A percentile compares a stretch with the other conserved stretches of the same genome.
phyloP scores from a whole-genome alignment of 2,888 invertebrate genomes.

The Aphidius colemani region DNA sequence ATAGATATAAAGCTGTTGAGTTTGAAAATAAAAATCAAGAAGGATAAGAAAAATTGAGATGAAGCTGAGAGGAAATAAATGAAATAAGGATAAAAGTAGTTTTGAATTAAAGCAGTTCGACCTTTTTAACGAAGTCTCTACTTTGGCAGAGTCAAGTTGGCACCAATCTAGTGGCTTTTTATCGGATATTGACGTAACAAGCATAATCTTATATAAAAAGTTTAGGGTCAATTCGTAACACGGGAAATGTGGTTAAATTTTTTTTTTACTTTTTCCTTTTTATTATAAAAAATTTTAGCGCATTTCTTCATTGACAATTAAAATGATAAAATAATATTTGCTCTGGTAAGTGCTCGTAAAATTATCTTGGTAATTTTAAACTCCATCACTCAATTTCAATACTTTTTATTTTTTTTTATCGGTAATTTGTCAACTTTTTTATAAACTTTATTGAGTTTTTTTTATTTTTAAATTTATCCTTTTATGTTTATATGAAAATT shows the following conservation, averaged over 20 bases:
- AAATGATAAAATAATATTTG: constrained; percentile 60
- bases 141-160: constrained; percentile 14
- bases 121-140: constrained; percentile 32
- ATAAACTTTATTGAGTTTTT: no score
- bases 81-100: neutral
- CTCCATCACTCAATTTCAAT: no score
- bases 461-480: no score
- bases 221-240: constrained; percentile 5
- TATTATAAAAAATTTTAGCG: neutral
- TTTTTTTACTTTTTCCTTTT: neutral
- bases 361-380: constrained; percentile 1
- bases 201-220: constrained; percentile 29
- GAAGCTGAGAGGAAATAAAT: neutral
- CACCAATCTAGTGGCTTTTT: constrained; percentile 18
- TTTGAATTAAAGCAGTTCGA: constrained; percentile 29
- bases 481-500: no score
- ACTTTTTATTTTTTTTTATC: neutral
- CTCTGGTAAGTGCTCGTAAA: constrained; percentile 56
- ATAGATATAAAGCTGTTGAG: no score
- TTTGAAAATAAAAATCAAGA: no score
- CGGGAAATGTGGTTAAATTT: constrained; percentile 1
- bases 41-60: neutral
- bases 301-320: constrained; percentile 46
- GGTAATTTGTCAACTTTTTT: neutral
- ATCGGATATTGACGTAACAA: constrained; percentile 27